Base-by-base conservation (phyloP, 2,888 invertebrate genomes). In the Sialis fuliginosa region DNA sequence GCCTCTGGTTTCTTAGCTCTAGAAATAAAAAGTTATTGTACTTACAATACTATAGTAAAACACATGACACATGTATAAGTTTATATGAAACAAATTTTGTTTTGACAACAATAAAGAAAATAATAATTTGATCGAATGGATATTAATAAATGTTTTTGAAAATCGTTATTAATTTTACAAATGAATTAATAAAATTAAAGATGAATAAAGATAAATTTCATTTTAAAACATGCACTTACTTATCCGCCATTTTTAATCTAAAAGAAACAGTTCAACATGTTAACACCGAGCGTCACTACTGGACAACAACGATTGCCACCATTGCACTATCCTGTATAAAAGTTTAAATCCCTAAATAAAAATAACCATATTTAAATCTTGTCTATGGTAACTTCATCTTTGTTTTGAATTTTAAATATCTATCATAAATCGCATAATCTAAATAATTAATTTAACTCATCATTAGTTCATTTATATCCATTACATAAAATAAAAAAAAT, bases 201-300 rank as follows among this genome's bases (percentile, higher is more conserved):
- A 46, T 49, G 31, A 32, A 33, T 30, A 46, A 13, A 41, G 44
- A 39, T 35, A 22, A 34, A 30, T 30, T 13, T 33, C 35, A 44
- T 42, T 44, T 33, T 12, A 44, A 34, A 32, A 47, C 12, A 10
- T 39, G 12, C 30, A 50, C 50, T 50, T 50, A 50, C 50, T 46
- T 50, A 42, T 48, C 46, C 46, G 50, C 50, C 50, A 50, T 50
- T 47, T 45, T 45, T 42, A 42, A 45, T 42, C 34, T 44, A 42
- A 48, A 46, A 48, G 46, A 49, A 40, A 22, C 22, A 22, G 22
- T 22, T 22, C 22, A 22, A 22, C 22, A 22, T 22, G 22, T 22
- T 22, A 22, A 22, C 22, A 22, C 22, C 4, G 22, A 22, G 22
- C 22, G 22, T 22, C 22, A 22, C 22, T 22, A 22, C 22, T 22